Conservation (phyloP, 1,140 invertebrate genomes). For the Grapholita molesta region DNA sequence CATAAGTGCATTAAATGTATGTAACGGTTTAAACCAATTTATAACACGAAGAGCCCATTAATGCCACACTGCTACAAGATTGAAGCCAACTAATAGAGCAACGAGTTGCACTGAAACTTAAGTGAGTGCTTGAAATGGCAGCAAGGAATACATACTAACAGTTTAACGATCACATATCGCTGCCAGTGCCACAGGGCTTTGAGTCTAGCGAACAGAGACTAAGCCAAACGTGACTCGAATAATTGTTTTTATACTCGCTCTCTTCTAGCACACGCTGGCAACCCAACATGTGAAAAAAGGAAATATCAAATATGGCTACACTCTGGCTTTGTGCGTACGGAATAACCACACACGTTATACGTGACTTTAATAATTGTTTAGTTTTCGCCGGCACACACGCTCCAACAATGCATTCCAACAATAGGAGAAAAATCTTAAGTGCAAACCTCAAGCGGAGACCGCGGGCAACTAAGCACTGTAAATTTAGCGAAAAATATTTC, state of each 20-base stretch:
- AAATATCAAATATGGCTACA: neutral
- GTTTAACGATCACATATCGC: neutral
- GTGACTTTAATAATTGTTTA: conserved; percentile 1
- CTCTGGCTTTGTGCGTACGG: neutral
- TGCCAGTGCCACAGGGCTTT: neutral
- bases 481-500: conserved; percentile 64
- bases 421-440: neutral
- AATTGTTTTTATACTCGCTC: neutral
- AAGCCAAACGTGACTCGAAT: neutral
- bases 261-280: neutral
- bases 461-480: conserved; percentile 48
- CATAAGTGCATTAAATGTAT: too few relatives aligned
- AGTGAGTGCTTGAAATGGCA: neutral
- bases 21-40: too few relatives aligned
- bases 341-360: conserved; percentile 1
- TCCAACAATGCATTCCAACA: neutral
- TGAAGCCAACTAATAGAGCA: too few relatives aligned
- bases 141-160: neutral
- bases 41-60: too few relatives aligned
- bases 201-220: neutral
- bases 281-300: neutral
- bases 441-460: conserved; percentile 22
- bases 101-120: too few relatives aligned
- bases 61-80: too few relatives aligned
- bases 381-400: neutral